Base-by-base conservation (phyloP, 2,113 vertebrate species). In the Otus sunia region DNA sequence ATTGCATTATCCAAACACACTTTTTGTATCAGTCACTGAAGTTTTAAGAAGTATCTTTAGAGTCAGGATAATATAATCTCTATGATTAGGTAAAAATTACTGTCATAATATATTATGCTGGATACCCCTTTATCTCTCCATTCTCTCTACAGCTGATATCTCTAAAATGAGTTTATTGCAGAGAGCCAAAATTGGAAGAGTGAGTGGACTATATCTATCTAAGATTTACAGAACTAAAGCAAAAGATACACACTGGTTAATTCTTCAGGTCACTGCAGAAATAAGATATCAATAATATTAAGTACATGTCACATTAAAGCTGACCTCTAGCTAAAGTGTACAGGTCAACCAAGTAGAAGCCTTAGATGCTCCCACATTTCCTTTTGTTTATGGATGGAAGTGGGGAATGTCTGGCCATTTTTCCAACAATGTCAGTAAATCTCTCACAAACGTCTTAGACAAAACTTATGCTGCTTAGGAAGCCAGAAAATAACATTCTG, bases 71-170 rank as follows among this genome's bases (percentile, higher is more conserved):
- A 43, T 60, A 34, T 16, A 72, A 34, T 69, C 34, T n/a, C 41
- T 83, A 81, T 43, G 71, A 39, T 79, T 76, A 27, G 0, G 2
- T 30, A 72, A 88, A 88, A 95, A 64, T 29, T 1, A 23, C 12
- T 84, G 26, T 60, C 1, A 5, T 67, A 82, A 50, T 0, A 0
- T 25, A 37, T 41, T 64, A 29, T 60, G 6, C 10, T 55, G 43
- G 17, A 47, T 72, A 73, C 2, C 11, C 16, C 5, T 91, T 76
- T 75, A 32, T 34, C 2, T 52, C 15, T 76, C 25, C 2, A 27
- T 36, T 87, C 19, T 88, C 29, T 66, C 27, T n/a, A 37, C 10
- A 81, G 5, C 3, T 66, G 34, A 30, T 36, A 68, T 18, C 32
- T 86, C 22, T 82, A 74, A 85, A 93, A 67, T 20, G 20, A 88